Conservation (phyloP, 2,888 invertebrate genomes). For the Lacanobia wlatinum region DNA sequence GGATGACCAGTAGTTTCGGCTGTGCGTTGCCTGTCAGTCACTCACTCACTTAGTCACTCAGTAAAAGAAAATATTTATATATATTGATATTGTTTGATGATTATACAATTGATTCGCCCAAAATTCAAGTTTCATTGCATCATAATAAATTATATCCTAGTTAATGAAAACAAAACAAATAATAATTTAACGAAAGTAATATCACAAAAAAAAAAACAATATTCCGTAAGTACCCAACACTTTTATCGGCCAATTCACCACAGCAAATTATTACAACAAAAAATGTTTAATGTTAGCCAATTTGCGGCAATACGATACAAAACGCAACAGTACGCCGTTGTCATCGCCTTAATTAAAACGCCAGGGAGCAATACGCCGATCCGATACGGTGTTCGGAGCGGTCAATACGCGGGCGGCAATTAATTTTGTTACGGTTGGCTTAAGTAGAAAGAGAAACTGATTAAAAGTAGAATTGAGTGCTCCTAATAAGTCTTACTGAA, state of each 20-base stretch:
- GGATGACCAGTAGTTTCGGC: no score
- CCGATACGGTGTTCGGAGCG: slow-evolving; percentile 55
- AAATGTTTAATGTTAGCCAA: slow-evolving; percentile 55
- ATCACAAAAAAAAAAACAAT: slow-evolving; percentile 10
- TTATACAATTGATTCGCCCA: not conserved
- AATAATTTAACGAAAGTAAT: not conserved
- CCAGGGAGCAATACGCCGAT: slow-evolving; percentile 58
- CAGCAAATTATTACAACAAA: slow-evolving; percentile 55
- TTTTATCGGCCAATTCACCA: slow-evolving; percentile 44
- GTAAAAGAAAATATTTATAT: no score
- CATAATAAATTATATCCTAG: not conserved
- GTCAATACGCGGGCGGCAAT: slow-evolving; percentile 52
- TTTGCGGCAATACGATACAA: slow-evolving; percentile 61
- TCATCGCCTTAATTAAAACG: slow-evolving; percentile 66
- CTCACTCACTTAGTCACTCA: no score
- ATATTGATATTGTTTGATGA: no score
- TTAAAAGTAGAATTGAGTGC: slow-evolving; percentile 21
- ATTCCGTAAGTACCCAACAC: slow-evolving; percentile 5
- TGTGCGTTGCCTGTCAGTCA: no score
- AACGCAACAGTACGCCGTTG: slow-evolving; percentile 60
- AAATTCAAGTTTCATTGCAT: not conserved
- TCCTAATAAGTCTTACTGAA: slow-evolving; percentile 1
- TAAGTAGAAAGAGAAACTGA: slow-evolving; percentile 28
- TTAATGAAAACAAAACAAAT: slow-evolving; percentile 7
- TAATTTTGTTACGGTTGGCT: slow-evolving; percentile 44